Conservation (phyloP, 2,888 invertebrate genomes). For the Coelopa pilipes region DNA sequence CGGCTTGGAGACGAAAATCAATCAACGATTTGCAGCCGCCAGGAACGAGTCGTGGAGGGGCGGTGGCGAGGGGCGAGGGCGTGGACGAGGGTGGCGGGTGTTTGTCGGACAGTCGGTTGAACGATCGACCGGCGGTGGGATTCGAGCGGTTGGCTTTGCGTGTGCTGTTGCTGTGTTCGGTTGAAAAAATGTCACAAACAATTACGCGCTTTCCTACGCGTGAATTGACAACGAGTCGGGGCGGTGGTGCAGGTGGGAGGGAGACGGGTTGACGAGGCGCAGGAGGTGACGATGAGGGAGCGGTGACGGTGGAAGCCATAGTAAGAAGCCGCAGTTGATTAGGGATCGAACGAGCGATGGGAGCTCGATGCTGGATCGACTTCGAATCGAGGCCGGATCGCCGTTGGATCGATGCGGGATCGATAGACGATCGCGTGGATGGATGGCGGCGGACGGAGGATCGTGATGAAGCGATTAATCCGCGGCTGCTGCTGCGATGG, state of each 20-base stretch:
- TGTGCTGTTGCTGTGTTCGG: not conserved
- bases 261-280: not conserved
- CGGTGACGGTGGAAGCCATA: not conserved
- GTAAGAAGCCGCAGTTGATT: not conserved
- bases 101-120: too few relatives aligned
- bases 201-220: slow-evolving; percentile 52
- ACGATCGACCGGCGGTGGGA: not conserved
- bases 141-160: not conserved
- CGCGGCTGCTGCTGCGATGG: not conserved
- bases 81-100: not conserved
- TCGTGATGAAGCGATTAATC: slow-evolving; percentile 21
- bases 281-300: too few relatives aligned
- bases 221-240: slow-evolving; percentile 51
- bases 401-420: not conserved
- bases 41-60: not conserved
- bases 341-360: not conserved
- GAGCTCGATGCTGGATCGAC: too few relatives aligned
- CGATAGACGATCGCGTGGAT: not conserved
- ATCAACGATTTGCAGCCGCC: slow-evolving; percentile 25
- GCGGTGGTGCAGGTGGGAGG: slow-evolving; percentile 37
- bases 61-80: not conserved
- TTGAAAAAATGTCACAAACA: slow-evolving; percentile 55
- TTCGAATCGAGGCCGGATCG: not conserved
- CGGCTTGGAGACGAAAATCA: slow-evolving; percentile 27
- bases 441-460: not conserved